Evolutionary conservation across 1,140 invertebrate species (phyloP).

Genomic region (Sarcophaga bullata): DNA sequence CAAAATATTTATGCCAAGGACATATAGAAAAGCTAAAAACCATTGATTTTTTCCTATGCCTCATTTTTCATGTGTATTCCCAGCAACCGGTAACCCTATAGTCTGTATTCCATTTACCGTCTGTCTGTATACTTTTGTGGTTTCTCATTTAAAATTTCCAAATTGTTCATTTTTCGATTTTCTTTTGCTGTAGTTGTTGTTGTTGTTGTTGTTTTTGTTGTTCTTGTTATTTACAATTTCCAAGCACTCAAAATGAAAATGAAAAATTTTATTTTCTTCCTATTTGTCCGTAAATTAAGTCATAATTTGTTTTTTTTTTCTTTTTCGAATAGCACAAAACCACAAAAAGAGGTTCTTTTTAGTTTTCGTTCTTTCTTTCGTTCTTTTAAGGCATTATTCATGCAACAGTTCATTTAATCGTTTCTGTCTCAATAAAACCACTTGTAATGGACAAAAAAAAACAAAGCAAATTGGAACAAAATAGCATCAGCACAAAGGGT

Average conservation of each 20-base stretch:
- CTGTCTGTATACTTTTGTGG: neutral
- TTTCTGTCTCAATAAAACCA: neutral
- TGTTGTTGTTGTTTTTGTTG: neutral
- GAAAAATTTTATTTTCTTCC: neutral
- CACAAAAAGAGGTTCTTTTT: neutral
- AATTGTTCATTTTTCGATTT: too few species aligned
- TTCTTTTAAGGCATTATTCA: neutral
- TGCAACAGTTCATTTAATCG: conserved; percentile 37
- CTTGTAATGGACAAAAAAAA: too few species aligned
- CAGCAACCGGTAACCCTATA: too few species aligned
- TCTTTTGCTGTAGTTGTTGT: too few species aligned
- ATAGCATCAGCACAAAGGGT: too few species aligned
- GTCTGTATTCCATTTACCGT: too few species aligned
- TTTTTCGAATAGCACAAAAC: neutral
- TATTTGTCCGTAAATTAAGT: conserved; percentile 25
- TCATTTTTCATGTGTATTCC: too few species aligned
- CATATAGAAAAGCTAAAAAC: too few species aligned
- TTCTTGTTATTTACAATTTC: neutral
- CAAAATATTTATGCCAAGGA: too few species aligned
- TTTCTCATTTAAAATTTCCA: neutral
- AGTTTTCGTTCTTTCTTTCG: neutral
- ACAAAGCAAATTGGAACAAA: too few species aligned
- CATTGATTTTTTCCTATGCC: too few species aligned
- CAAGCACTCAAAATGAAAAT: neutral
- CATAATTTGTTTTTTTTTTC: conserved; percentile 30